These are phyloP conservation scores for Delia radicum DNA, from an alignment of 1,140 invertebrate genomes.

Conservation along the genomic window DNA sequence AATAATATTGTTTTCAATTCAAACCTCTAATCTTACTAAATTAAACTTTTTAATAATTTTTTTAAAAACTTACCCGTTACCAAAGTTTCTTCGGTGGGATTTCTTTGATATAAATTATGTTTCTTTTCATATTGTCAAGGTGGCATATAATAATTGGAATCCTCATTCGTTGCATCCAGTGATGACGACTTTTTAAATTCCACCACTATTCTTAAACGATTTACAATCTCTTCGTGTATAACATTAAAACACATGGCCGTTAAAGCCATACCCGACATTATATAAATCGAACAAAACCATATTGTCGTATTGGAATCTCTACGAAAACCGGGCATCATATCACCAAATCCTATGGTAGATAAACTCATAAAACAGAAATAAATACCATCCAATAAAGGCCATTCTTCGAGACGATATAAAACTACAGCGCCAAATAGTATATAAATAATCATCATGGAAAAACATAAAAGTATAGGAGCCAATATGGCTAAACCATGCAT, in stretches of 20 bases:
- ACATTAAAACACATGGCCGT: constrained; percentile 99
- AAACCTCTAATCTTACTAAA: too few species aligned
- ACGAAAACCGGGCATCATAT: constrained; percentile 80
- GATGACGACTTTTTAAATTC: constrained; percentile 56
- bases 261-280: constrained; percentile 91
- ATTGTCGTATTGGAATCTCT: constrained; percentile 64
- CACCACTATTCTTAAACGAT: constrained; percentile 69
- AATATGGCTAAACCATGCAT: constrained; percentile 73
- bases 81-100: constrained; percentile 67
- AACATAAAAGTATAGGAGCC: constrained; percentile 74
- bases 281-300: constrained; percentile 93
- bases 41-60: too few species aligned
- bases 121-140: constrained; percentile 69
- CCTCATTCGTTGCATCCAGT: constrained; percentile 18
- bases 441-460: constrained; percentile 79
- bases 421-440: constrained; percentile 85
- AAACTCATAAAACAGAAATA: constrained; percentile 94
- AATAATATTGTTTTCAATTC: too few species aligned
- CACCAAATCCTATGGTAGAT: constrained; percentile 89
- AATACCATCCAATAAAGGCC: constrained; percentile 86
- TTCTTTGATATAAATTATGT: constrained; percentile 62
- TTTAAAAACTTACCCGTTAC: constrained; percentile 42
- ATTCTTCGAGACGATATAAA: constrained; percentile 81
- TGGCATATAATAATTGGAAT: constrained; percentile 59
- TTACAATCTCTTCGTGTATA: constrained; percentile 89